These are phyloP conservation scores for Bufo bufo DNA, from an alignment of 2,113 vertebrate genomes.

Conservation along the genomic window DNA sequence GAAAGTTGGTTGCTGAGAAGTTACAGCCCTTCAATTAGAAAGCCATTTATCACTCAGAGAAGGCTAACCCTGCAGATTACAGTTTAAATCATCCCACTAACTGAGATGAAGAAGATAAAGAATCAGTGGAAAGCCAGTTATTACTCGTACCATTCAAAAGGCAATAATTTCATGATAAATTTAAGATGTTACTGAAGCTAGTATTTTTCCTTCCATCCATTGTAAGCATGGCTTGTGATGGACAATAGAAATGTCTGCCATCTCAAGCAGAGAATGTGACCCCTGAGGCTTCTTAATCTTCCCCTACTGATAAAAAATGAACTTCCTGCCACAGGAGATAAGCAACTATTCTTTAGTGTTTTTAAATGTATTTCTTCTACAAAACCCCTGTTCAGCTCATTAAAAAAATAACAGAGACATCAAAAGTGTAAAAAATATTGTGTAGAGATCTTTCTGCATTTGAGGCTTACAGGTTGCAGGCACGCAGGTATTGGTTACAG, in stretches of 20 bases:
- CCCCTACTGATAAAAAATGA: conserved; percentile 15
- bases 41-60: conserved; percentile 18
- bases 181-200: conserved; percentile 20
- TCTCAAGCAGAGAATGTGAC: conserved; percentile 13
- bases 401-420: background rate
- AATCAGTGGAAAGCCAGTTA: conserved; percentile 15
- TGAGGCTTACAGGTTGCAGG: too few species aligned
- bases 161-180: conserved; percentile 34
- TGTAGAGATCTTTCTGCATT: too few species aligned
- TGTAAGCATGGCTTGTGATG: background rate
- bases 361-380: conserved; percentile 2
- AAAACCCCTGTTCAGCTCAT: background rate
- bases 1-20: conserved; percentile 21
- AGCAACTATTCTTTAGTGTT: background rate
- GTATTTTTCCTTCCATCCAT: conserved; percentile 29
- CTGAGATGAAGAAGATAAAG: conserved; percentile 31
- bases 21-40: conserved; percentile 25
- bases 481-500: too few species aligned
- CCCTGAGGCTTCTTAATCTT: conserved; percentile 39
- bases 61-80: conserved; percentile 21
- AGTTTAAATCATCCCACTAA: conserved; percentile 18
- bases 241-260: conserved; percentile 37
- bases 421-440: background rate
- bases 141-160: conserved; percentile 20
- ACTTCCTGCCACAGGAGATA: conserved; percentile 14